A percentile compares a stretch with the other conserved stretches of the same genome.
These are phyloP conservation scores for Poecile montanus DNA, from an alignment of 2,797 vertebrate genomes.

Conservation along the genomic window DNA sequence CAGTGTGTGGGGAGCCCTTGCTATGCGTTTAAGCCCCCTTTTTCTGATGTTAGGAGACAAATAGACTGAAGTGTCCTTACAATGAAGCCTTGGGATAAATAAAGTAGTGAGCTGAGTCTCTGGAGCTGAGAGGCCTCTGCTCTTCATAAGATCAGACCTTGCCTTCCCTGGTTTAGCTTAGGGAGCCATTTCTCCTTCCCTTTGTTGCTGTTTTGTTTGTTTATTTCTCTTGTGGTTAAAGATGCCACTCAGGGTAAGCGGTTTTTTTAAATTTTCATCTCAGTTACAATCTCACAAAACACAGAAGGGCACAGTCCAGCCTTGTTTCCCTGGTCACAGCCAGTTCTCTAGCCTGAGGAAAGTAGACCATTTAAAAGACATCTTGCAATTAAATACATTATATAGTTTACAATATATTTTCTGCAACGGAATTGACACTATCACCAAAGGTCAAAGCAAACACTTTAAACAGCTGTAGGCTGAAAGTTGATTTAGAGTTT, in stretches of 20 bases:
- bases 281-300: background rate
- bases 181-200: constrained; percentile 5
- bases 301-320: background rate
- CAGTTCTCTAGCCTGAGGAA: constrained; percentile 41
- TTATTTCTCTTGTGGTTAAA: constrained; percentile 42
- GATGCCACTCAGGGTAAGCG: background rate
- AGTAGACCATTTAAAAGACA: constrained; percentile 57
- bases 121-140: background rate
- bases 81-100: constrained; percentile 7
- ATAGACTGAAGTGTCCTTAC: constrained; percentile 3
- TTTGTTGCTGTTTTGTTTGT: constrained; percentile 19
- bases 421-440: constrained; percentile 36
- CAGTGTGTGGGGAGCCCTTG: background rate
- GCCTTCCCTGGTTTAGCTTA: background rate
- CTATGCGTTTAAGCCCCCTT: background rate
- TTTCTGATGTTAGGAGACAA: constrained; percentile 20
- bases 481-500: constrained; percentile 46
- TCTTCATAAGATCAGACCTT: background rate
- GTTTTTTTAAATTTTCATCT: background rate
- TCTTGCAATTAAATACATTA: constrained; percentile 58
- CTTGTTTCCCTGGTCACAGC: constrained; percentile 3
- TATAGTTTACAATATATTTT: constrained; percentile 46
- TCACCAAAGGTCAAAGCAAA: constrained; percentile 58
- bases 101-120: constrained; percentile 14
- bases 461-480: constrained; percentile 46